Base-by-base conservation (phyloP, 2,797 vertebrate species). In the Xiphorhynchus erythropygius region DNA sequence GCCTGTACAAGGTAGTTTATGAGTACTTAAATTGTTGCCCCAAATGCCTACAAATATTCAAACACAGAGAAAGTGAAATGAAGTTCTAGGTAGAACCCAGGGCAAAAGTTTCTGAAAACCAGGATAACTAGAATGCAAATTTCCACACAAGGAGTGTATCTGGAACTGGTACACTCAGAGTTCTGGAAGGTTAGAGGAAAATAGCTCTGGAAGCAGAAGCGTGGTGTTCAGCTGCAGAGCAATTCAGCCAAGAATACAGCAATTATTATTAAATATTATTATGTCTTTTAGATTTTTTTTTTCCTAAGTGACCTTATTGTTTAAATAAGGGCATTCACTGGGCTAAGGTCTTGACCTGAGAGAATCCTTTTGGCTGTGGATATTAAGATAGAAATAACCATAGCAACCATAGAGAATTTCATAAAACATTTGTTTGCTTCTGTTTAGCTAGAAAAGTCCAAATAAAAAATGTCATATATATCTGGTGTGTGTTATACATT, bases 401-500 rank as follows among this genome's bases (percentile, higher is more conserved):
- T 96, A 89, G 92, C 67, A 96, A 96, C 94, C 68, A 76, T 89
- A 91, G 77, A 94, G 84, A 93, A 96, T 96, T 95, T 95, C 63
- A 90, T 91, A 92, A 93, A 96, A 83, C 86, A 90, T 96, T 96
- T 95, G 86, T 96, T 97, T 97, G 96, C 96, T 96, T 96, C 96
- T 96, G 96, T 97, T 96, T 94, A 96, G 92, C 81, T 92, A 80
- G 92, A 91, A 90, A 94, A 96, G 80, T 92, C 92, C 94, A 96
- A 97, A 96, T 97, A 96, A 97, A 96, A 96, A 95, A 96, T 96
- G 90, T 96, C 93, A 96, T 80, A 89, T 96, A 94, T 95, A 96
- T 96, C 95, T 97, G 95, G 92, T 96, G 71, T 97, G 86, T 97
- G 95, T 96, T 97, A 97, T 97, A 96, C 93, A 96, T 95, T 92